Conservation (phyloP, 2,113 vertebrate species). For the Paramisgurnus dabryanus region DNA sequence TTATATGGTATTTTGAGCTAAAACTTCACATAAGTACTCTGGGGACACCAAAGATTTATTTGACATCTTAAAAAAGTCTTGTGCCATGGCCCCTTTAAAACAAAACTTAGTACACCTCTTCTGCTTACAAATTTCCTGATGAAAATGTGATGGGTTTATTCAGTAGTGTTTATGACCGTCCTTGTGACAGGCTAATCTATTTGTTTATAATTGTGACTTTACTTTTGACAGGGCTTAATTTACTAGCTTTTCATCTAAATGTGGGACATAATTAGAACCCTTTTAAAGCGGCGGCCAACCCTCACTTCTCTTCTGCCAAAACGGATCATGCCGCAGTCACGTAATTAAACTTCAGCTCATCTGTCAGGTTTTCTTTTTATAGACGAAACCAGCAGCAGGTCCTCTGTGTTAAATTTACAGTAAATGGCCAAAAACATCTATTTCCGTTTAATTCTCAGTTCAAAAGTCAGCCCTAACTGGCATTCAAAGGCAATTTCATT, state of each 20-base stretch:
- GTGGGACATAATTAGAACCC: conserved; percentile 47
- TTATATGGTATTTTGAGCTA: no score
- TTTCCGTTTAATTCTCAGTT: no score
- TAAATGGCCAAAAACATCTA: background rate
- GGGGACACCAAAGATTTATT: no score
- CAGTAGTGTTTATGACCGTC: conserved; percentile 19
- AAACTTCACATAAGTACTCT: no score
- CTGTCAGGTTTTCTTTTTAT: conserved; percentile 9
- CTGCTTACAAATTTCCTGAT: background rate
- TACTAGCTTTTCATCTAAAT: conserved; percentile 47
- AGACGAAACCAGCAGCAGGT: conserved; percentile 9
- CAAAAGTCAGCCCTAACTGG: background rate
- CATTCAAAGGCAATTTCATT: no score
- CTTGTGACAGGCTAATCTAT: conserved; percentile 27
- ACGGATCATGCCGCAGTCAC: conserved; percentile 18
- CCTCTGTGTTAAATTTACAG: background rate
- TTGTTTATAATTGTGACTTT: conserved; percentile 37
- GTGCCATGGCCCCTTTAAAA: no score
- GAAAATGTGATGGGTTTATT: conserved; percentile 10
- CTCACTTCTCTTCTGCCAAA: conserved; percentile 22
- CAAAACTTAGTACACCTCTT: no score
- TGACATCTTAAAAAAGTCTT: no score
- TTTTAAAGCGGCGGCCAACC: conserved; percentile 27
- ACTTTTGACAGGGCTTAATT: conserved; percentile 46
- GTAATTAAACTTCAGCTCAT: conserved; percentile 52